Evolutionary conservation across 2,888 invertebrate species (phyloP).

Genomic region (Tuberolachnus salignus): DNA sequence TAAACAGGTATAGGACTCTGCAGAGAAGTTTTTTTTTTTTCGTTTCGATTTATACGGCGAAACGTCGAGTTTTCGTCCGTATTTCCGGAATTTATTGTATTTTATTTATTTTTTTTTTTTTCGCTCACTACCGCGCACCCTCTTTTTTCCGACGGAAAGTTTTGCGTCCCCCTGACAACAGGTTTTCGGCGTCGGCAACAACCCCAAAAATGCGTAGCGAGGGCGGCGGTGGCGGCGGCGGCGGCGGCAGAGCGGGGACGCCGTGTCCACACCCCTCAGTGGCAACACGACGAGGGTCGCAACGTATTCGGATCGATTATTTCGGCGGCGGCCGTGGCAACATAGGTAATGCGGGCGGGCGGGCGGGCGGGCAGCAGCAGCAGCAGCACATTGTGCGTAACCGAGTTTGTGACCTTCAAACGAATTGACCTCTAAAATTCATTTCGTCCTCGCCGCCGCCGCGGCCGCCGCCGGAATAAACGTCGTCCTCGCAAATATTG

Average conservation of each 20-base stretch:
- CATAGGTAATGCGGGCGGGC: slow-evolving; percentile 11
- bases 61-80: slow-evolving; percentile 18
- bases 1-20: neutral
- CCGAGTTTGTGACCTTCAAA: slow-evolving; percentile 37
- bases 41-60: neutral
- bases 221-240: neutral
- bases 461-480: neutral
- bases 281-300: neutral
- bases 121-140: slow-evolving; percentile 2
- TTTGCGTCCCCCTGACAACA: slow-evolving; percentile 52
- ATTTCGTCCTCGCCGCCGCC: slow-evolving; percentile 24
- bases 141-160: slow-evolving; percentile 41
- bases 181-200: slow-evolving; percentile 40
- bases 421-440: slow-evolving; percentile 41
- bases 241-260: neutral
- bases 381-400: neutral
- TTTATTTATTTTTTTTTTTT: slow-evolving; percentile 13
- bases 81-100: slow-evolving; percentile 25
- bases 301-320: slow-evolving; percentile 26
- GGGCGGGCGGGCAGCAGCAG: slow-evolving; percentile 6
- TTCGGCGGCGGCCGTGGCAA: slow-evolving; percentile 2
- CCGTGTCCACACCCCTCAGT: neutral
- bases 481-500: neutral
- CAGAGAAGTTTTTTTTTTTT: neutral
- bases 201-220: slow-evolving; percentile 2